Base-by-base conservation (phyloP, 2,113 vertebrate genomes). In the Coracopsis vasa region DNA sequence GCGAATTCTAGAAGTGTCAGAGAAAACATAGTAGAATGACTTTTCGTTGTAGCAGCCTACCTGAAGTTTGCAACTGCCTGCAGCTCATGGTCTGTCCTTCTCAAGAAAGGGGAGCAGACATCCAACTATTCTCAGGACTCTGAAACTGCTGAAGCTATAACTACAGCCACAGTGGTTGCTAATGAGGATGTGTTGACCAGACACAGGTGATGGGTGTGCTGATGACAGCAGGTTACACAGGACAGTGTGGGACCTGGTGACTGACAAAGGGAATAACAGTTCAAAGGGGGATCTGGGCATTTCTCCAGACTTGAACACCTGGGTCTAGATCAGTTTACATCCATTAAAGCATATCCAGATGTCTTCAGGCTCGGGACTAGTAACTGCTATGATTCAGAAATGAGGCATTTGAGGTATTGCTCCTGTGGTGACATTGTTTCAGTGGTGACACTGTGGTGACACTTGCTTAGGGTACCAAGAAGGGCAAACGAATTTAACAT, bases 221-320 rank as follows among this genome's bases (percentile, higher is more conserved):
- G 74, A 9, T 5, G 8, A 24, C 51, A 27, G 24, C 0, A 9
- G 25, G 10, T 54, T 23, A 37, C 47, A 15, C 5, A 29, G 69
- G 39, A 18, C 0, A 1, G 27, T 11, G 16, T 21, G 37, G 37
- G 28, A 53, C 33, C 4, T 0, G 0, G 15, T 42, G 35, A 42
- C 24, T 53, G 61, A 19, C 65, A 65, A 56, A 91, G 10, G 18
- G 35, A 90, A 61, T 7, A 27, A 21, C 33, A 56, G 10, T 42
- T 79, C 69, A 23, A 44, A 66, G 48, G 51, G 66, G 44, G 5
- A 35, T 56, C 23, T 53, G 50, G n/a, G 33, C 12, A 21, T 71
- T 79, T 89, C 35, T 85, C 27, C 39, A 61, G 35, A 31, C 25
- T 15, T 42, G 44, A 24, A 50, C 27, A 37, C 33, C 65, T 64